These are phyloP conservation scores for Otus sunia DNA, from an alignment of 2,113 vertebrate species.

Conservation along the genomic window DNA sequence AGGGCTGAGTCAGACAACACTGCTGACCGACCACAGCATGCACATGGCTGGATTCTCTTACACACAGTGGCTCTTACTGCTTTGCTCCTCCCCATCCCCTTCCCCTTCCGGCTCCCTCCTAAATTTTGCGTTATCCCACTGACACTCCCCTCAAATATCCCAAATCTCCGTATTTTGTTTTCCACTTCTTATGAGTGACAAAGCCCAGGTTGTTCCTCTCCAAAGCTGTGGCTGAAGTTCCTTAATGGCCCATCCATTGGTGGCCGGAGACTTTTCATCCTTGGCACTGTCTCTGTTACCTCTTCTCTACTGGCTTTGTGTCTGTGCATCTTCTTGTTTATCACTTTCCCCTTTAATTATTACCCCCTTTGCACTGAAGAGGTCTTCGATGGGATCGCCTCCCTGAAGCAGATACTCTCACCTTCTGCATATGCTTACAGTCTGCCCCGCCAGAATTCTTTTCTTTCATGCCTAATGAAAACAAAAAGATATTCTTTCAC, in stretches of 20 bases:
- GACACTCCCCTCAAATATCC: background rate
- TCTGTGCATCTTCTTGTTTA: background rate
- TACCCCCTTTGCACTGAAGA: background rate
- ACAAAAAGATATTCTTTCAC: background rate
- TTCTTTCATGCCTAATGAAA: background rate
- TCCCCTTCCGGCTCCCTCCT: fast-evolving
- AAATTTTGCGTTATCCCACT: background rate
- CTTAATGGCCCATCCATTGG: background rate
- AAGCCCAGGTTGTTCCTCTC: background rate
- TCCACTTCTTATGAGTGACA: background rate
- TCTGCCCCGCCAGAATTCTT: background rate
- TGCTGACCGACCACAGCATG: fast-evolving
- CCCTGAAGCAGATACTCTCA: background rate
- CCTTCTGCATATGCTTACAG: background rate
- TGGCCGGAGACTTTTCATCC: background rate
- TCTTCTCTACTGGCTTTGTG: background rate
- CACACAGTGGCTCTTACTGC: fast-evolving
- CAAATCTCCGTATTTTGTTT: background rate
- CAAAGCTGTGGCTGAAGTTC: background rate
- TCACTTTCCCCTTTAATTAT: background rate
- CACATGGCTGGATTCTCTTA: fast-evolving
- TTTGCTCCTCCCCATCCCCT: background rate
- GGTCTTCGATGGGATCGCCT: background rate
- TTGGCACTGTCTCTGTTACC: background rate
- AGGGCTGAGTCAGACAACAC: background rate